These are phyloP conservation scores for Cheirogaleus medius DNA, from an alignment of 2,113 vertebrate genomes.

Conservation along the genomic window DNA sequence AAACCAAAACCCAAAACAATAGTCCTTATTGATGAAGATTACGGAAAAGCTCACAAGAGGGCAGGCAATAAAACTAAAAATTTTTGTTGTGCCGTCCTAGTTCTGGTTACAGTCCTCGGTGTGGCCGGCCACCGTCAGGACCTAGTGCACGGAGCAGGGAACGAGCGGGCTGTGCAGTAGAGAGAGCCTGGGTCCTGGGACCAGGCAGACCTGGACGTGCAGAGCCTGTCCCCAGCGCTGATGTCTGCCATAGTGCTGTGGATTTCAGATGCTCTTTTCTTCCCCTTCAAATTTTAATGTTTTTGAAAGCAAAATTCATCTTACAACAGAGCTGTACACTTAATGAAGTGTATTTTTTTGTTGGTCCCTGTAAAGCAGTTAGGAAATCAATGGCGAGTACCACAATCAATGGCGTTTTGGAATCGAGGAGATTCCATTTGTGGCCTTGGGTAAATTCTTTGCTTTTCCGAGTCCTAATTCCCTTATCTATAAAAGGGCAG, in stretches of 20 bases:
- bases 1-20: too few relatives aligned
- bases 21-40: too few relatives aligned
- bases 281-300: constrained; percentile 6
- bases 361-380: constrained; percentile 55
- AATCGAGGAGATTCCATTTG: constrained; percentile 18
- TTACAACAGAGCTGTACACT: neutral
- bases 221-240: neutral
- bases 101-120: neutral
- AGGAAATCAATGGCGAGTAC: constrained; percentile 45
- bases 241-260: neutral
- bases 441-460: constrained; percentile 57
- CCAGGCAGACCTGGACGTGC: neutral
- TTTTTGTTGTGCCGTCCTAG: neutral
- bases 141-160: fast-evolving
- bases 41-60: neutral
- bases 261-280: neutral
- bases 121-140: neutral
- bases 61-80: neutral
- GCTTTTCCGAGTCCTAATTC: constrained; percentile 50
- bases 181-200: neutral
- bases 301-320: constrained; percentile 36
- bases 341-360: constrained; percentile 55
- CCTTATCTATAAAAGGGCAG: constrained; percentile 54
- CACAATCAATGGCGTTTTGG: constrained; percentile 35
- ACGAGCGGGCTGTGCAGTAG: fast-evolving